These are phyloP conservation scores for Meteorus cinctellus DNA, from an alignment of 2,888 invertebrate genomes.

Conservation along the genomic window DNA sequence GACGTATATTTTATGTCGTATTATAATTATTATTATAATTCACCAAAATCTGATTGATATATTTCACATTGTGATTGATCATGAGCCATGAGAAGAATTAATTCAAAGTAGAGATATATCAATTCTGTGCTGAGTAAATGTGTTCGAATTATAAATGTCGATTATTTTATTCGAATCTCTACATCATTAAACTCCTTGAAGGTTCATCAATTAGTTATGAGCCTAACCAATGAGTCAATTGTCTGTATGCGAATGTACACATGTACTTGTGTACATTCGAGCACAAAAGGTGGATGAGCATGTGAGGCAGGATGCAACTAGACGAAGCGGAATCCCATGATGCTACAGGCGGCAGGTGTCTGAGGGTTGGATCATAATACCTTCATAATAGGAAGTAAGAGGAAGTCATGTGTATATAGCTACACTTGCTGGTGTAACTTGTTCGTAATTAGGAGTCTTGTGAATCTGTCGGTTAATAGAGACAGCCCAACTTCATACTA, in stretches of 20 bases:
- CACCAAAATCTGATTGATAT: neutral
- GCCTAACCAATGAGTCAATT: no score
- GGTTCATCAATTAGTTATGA: no score
- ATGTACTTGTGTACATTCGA: constrained; percentile 44
- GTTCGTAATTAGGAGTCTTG: constrained; percentile 62
- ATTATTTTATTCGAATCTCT: no score
- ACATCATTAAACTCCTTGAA: no score
- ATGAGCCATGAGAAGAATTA: neutral
- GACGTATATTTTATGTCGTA: neutral
- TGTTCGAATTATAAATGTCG: no score
- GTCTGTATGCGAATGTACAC: neutral
- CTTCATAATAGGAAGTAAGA: constrained; percentile 63
- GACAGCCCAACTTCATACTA: constrained; percentile 60
- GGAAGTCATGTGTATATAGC: constrained; percentile 51
- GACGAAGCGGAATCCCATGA: constrained; percentile 16
- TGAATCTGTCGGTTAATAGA: constrained; percentile 57
- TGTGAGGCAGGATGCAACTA: constrained; percentile 16
- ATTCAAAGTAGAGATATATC: no score
- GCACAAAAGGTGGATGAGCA: neutral
- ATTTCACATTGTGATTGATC: neutral
- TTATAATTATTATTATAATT: no score
- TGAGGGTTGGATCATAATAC: constrained; percentile 55
- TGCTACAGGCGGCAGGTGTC: constrained; percentile 52
- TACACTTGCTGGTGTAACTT: constrained; percentile 56
- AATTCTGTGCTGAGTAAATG: no score